Percentiles rank a stretch among this genome's conserved stretches.
Conservation (phyloP, 1,140 invertebrate species). For the Rhizoglyphus robini region DNA sequence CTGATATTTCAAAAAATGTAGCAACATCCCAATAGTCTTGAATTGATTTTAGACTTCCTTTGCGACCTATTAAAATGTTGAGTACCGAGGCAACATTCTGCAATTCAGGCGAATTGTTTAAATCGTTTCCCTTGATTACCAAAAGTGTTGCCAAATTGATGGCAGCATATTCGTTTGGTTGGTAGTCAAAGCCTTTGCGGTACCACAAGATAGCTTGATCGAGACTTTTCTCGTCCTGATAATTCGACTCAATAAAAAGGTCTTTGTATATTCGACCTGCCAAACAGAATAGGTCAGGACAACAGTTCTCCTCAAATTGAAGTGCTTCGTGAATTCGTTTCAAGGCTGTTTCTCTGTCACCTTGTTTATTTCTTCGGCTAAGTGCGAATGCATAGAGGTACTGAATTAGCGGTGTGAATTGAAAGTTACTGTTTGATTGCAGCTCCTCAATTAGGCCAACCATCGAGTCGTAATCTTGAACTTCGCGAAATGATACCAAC, state of each 20-base stretch:
- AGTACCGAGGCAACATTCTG: conserved; percentile 82
- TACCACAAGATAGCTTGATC: conserved; percentile 95
- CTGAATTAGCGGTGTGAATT: conserved; percentile 75
- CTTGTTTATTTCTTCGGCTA: conserved; percentile 80
- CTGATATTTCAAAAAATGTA: conserved; percentile 97
- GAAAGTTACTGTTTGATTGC: conserved; percentile 75
- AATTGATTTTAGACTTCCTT: conserved; percentile 78
- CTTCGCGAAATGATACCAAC: conserved; percentile 76
- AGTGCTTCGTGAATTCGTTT: conserved; percentile 77
- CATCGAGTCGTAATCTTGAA: conserved; percentile 96
- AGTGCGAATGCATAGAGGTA: conserved; percentile 93
- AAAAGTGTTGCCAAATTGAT: conserved; percentile 95
- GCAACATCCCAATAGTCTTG: conserved; percentile 99
- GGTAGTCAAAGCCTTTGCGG: conserved; percentile 89
- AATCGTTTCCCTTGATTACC: conserved; percentile 93
- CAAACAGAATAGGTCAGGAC: conserved; percentile 89
- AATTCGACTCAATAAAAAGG: conserved; percentile 89
- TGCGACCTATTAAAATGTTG: conserved; percentile 95
- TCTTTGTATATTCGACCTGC: conserved; percentile 98
- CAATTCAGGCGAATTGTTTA: conserved; percentile 74
- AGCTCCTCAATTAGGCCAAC: conserved; percentile 91
- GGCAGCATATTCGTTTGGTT: conserved; percentile 97
- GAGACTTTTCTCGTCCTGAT: conserved; percentile 72
- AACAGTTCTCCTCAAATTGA: conserved; percentile 80
- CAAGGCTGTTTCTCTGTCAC: conserved; percentile 84